Evolutionary conservation across 2,888 invertebrate species (phyloP).

Genomic region (Drosophila algonquin): DNA sequence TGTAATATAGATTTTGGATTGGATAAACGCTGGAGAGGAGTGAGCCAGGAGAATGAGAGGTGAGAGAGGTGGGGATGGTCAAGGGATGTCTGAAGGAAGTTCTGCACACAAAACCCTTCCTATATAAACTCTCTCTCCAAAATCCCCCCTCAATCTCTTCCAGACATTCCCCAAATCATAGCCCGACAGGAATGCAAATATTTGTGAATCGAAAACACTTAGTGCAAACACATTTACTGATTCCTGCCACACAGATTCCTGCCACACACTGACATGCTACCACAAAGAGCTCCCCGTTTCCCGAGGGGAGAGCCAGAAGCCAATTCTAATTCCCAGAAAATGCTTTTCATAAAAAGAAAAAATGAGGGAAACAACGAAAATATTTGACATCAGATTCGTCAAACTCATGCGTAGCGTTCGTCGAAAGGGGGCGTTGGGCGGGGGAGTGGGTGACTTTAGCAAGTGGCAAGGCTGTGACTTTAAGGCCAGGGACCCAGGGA

Average conservation of each 20-base stretch:
- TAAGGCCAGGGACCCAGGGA: slow-evolving; percentile 45
- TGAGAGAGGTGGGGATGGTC: too few relatives aligned
- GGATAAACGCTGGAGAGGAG: not conserved
- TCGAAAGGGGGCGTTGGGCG: slow-evolving; percentile 30
- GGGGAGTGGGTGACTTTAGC: slow-evolving; percentile 46
- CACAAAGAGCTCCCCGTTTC: slow-evolving; percentile 8
- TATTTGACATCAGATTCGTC: slow-evolving; percentile 81
- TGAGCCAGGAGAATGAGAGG: not conserved
- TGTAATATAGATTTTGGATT: not conserved
- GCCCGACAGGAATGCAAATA: slow-evolving; percentile 74
- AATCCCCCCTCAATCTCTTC: too few relatives aligned
- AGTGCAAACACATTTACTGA: slow-evolving; percentile 73
- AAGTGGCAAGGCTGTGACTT: slow-evolving; percentile 68
- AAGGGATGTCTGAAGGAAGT: too few relatives aligned
- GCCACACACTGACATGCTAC: slow-evolving; percentile 9
- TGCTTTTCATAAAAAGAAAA: slow-evolving; percentile 65
- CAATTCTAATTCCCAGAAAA: slow-evolving; percentile 75
- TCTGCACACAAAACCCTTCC: too few relatives aligned
- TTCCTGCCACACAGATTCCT: slow-evolving; percentile 55
- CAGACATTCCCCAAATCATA: not conserved
- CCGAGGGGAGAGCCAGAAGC: slow-evolving; percentile 45
- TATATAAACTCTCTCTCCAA: too few relatives aligned
- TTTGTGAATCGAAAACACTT: slow-evolving; percentile 79
- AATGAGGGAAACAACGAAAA: slow-evolving; percentile 71
- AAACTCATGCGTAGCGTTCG: slow-evolving; percentile 71